phyloP scores from a whole-genome alignment of 2,113 vertebrate species.

The Oryctolagus cuniculus region mOryCun1.1 NC_091442.1:80535501-80536000 shows the following conservation, averaged over 20 bases:
- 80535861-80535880: background rate
- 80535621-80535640: background rate
- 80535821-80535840: background rate
- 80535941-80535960: slow-evolving; percentile 31
- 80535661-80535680: background rate
- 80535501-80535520: too few relatives aligned
- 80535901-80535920: background rate
- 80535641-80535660: background rate
- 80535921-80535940: background rate
- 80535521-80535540: too few relatives aligned
- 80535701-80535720: background rate
- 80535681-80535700: background rate
- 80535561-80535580: too few relatives aligned
- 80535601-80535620: background rate
- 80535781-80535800: background rate
- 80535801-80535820: background rate
- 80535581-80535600: too few relatives aligned
- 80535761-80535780: background rate
- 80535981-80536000: slow-evolving; percentile 35
- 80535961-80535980: background rate
- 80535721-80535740: background rate
- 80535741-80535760: background rate
- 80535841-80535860: background rate
- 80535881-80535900: background rate
- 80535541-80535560: too few relatives aligned